phyloP scores from a whole-genome alignment of 2,797 vertebrate genomes.

The Harpagifer antarcticus region DNA sequence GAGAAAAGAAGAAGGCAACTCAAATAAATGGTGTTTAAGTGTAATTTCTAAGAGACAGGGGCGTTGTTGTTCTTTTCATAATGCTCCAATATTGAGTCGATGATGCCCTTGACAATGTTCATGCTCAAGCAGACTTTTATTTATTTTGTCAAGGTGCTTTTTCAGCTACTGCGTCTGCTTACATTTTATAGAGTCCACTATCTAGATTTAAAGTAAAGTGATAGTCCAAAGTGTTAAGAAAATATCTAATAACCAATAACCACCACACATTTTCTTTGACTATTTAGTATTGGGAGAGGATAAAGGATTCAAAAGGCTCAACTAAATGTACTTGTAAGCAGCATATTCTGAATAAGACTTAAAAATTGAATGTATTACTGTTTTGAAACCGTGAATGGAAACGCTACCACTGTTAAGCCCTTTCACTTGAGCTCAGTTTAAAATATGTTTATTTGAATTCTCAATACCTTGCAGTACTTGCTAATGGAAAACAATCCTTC shows the following conservation, averaged over 20 bases:
- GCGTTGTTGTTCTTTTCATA: background rate
- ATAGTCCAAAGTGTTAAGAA: background rate
- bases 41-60: constrained; percentile 2
- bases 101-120: background rate
- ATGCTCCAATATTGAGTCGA: background rate
- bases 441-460: constrained; percentile 55
- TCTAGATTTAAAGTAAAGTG: background rate
- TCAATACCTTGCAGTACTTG: constrained; percentile 52
- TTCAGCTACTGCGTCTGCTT: background rate
- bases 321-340: constrained; percentile 23
- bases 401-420: constrained; percentile 28
- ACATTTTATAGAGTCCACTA: background rate
- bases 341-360: constrained; percentile 13
- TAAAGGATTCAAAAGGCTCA: constrained; percentile 17
- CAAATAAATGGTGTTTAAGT: background rate
- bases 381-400: constrained; percentile 19
- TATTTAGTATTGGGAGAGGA: constrained; percentile 12
- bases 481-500: constrained; percentile 61
- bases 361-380: constrained; percentile 24
- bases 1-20: background rate
- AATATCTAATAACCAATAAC: background rate
- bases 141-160: background rate
- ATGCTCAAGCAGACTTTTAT: background rate
- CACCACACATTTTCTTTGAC: background rate
- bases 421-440: constrained; percentile 36